phyloP scores from a whole-genome alignment of 2,888 invertebrate species.

The Volucella inflata region DNA sequence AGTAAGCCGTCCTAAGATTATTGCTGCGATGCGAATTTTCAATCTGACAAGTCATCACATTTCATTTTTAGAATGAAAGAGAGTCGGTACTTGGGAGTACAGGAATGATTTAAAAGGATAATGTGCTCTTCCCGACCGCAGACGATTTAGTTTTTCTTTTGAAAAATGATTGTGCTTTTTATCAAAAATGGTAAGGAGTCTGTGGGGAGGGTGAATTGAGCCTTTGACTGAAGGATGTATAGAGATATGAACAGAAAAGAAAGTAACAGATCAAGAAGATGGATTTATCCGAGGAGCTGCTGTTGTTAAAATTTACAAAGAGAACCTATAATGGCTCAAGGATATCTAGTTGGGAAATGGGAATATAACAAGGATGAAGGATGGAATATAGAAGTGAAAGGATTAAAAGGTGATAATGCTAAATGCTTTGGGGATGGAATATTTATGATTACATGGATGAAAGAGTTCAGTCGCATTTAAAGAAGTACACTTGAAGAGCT shows the following conservation, averaged over 20 bases:
- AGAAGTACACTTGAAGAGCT: too few relatives aligned
- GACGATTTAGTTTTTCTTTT: conserved; percentile 1
- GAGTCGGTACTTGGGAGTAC: background rate
- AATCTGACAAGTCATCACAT: conserved; percentile 60
- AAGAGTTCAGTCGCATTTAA: too few relatives aligned
- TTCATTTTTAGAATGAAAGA: conserved; percentile 14
- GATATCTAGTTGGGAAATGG: conserved; percentile 13
- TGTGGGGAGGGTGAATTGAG: too few relatives aligned
- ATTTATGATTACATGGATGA: too few relatives aligned
- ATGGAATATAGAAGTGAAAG: too few relatives aligned
- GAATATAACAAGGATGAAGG: too few relatives aligned
- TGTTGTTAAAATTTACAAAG: conserved; percentile 35
- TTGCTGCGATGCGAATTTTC: conserved; percentile 58
- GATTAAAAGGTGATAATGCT: too few relatives aligned
- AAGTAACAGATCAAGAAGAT: conserved; percentile 23
- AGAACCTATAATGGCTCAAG: conserved; percentile 9
- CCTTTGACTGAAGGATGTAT: too few relatives aligned
- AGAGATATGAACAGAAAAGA: background rate
- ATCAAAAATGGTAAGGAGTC: background rate
- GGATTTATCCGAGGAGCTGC: conserved; percentile 22
- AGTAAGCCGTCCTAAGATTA: conserved; percentile 44
- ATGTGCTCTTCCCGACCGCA: conserved; percentile 17
- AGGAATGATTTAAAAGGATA: conserved; percentile 38
- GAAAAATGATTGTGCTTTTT: conserved; percentile 4
- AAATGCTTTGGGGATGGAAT: too few relatives aligned